Evolutionary conservation across 2,113 vertebrate species (phyloP), one percentile per base, ranked within the genome.

Genomic region (Engraulis encrasicolus): DNA sequence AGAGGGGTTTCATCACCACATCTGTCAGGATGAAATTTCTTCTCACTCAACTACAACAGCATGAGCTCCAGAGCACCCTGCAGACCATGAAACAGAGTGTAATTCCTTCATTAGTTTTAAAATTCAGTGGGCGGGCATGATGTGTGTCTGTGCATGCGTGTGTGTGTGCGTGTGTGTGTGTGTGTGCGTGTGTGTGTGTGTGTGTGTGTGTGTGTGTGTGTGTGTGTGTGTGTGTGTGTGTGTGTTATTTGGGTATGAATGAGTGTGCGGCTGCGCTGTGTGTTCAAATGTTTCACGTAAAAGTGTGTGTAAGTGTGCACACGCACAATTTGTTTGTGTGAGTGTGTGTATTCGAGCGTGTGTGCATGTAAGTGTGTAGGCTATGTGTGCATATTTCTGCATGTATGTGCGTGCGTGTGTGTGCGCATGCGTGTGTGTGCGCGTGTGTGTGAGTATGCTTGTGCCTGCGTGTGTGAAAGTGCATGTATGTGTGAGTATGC

Each of bases 271-370:
- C 17, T 58, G 52, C n/a, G 52, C n/a, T 58, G 52, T 20, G 52
- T 20, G 54, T 58, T 45, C 40, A 45, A n/a, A n/a, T n/a, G n/a
- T n/a, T n/a, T n/a, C n/a, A n/a, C n/a, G n/a, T n/a, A n/a, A n/a
- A n/a, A n/a, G 17, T 54, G 50, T 54, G 50, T 54, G 50, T 54
- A 20, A 19, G 50, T 20, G 50, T 54, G 50, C n/a, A n/a, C n/a
- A n/a, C n/a, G n/a, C n/a, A n/a, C n/a, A n/a, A n/a, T 54, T 15
- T 54, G 50, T 0, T 15, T 2, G 1, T 20, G 18, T 54, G 50
- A 0, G 50, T 54, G 50, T 54, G n/a, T 9, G 54, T 9, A 23
- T 23, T 19, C 11, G 54, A 61, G 89, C 83, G 79, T 89, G 34
- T 81, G 83, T 83, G n/a, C n/a, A n/a, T n/a, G n/a, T n/a, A n/a